phyloP scores from a whole-genome alignment of 2,113 vertebrate genomes.

The Leptobrachium ailaonicum region DNA sequence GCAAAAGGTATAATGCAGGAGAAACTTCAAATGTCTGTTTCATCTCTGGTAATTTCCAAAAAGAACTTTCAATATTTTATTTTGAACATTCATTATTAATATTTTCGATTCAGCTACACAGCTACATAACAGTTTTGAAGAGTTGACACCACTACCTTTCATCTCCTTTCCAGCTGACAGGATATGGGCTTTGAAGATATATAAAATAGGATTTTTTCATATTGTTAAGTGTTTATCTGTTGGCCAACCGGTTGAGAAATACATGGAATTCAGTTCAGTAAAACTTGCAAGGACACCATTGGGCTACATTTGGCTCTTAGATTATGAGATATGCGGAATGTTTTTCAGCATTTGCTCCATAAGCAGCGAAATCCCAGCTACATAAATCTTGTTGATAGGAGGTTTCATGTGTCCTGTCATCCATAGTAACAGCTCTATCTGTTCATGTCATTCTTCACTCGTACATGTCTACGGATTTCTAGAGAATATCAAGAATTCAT shows the following conservation, averaged over 20 bases:
- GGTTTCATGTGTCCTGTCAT: too few species aligned
- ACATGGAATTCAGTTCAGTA: neutral
- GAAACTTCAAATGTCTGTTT: constrained; percentile 48
- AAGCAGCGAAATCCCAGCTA: too few species aligned
- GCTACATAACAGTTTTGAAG: constrained; percentile 49
- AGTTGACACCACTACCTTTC: constrained; percentile 44
- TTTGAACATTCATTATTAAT: constrained; percentile 51
- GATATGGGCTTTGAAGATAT: constrained; percentile 39
- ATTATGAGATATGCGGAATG: too few species aligned
- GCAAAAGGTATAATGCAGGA: constrained; percentile 42
- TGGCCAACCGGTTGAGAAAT: constrained; percentile 3
- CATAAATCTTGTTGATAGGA: too few species aligned
- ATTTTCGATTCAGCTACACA: constrained; percentile 41
- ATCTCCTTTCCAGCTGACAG: constrained; percentile 42
- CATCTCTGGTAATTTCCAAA: constrained; percentile 49
- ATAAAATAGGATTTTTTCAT: constrained; percentile 24
- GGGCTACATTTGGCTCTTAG: too few species aligned
- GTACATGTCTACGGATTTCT: too few species aligned
- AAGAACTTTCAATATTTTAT: constrained; percentile 52
- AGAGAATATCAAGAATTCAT: too few species aligned
- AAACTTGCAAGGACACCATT: neutral
- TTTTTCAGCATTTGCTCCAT: too few species aligned
- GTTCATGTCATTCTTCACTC: too few species aligned
- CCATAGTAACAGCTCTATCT: too few species aligned
- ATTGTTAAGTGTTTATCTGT: constrained; percentile 30